Percentiles rank a stretch among this genome's conserved stretches.
These are phyloP conservation scores for Coilia nasus DNA, from an alignment of 2,797 vertebrate genomes.

Conservation along the genomic window DNA sequence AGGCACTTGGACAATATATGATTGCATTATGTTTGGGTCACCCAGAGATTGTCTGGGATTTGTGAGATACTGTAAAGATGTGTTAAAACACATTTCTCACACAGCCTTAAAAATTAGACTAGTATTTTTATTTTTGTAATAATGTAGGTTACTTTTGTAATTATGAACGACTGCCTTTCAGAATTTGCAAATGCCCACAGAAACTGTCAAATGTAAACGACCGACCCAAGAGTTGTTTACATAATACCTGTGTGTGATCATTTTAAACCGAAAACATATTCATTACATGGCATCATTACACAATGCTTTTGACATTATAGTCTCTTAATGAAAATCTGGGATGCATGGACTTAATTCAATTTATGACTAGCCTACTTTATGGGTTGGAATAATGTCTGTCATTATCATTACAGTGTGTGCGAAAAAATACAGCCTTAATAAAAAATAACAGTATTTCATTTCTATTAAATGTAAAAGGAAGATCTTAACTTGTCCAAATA, in stretches of 20 bases:
- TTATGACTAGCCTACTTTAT: conserved; percentile 74
- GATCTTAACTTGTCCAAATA: background rate
- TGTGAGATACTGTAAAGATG: too few relatives aligned
- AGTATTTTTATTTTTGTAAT: too few relatives aligned
- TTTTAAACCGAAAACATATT: background rate
- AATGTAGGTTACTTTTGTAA: too few relatives aligned
- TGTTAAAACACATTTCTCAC: too few relatives aligned
- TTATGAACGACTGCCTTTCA: too few relatives aligned
- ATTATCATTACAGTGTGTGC: conserved; percentile 77
- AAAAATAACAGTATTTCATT: conserved; percentile 77
- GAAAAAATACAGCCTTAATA: conserved; percentile 77
- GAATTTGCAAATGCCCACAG: too few relatives aligned
- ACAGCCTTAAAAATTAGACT: too few relatives aligned
- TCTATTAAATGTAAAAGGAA: conserved; percentile 62
- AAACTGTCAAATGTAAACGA: too few relatives aligned
- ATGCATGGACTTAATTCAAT: conserved; percentile 70
- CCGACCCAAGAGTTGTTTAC: background rate
- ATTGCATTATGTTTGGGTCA: too few relatives aligned
- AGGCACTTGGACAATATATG: background rate
- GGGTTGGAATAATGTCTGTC: conserved; percentile 72
- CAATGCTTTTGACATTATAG: background rate
- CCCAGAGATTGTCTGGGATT: too few relatives aligned
- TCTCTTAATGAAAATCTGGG: background rate
- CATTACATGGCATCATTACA: background rate
- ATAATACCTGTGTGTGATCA: background rate